Evolutionary conservation across 92 coral and sea anemone genomes (phyloP).

Genomic region (Phenganax stokvisi): DNA sequence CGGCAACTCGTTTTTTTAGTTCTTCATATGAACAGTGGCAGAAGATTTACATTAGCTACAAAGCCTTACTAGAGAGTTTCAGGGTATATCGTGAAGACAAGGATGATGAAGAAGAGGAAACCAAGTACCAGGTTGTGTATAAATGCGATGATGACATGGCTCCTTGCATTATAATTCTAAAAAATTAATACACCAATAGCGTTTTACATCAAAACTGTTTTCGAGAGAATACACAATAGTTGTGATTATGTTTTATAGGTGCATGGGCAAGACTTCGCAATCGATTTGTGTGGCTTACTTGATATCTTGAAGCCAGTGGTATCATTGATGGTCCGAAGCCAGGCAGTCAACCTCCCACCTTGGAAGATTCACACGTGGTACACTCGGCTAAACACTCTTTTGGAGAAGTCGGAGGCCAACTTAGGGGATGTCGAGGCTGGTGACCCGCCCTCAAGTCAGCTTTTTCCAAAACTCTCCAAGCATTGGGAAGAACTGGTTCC

Average conservation of each 20-base stretch:
- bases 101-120: conserved; percentile 28
- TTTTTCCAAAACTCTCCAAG: conserved; percentile 20
- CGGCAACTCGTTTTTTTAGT: conserved; percentile 28
- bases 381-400: background rate
- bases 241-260: background rate
- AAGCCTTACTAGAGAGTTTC: conserved; percentile 25
- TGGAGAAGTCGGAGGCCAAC: conserved; percentile 8
- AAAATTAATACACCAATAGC: background rate
- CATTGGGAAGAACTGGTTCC: conserved; percentile 25
- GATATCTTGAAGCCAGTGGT: conserved; percentile 20
- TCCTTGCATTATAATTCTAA: background rate
- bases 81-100: conserved; percentile 6
- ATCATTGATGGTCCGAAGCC: conserved; percentile 2
- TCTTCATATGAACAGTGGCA: conserved; percentile 18
- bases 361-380: conserved; percentile 20
- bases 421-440: conserved; percentile 8
- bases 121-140: conserved; percentile 24
- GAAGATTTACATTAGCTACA: conserved; percentile 21
- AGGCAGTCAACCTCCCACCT: conserved; percentile 12
- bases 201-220: background rate
- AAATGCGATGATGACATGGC: background rate
- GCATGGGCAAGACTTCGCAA: conserved; percentile 17
- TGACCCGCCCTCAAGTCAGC: background rate
- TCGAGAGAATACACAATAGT: background rate
- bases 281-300: conserved; percentile 23